Percentiles rank a stretch among this genome's conserved stretches.
Conservation (phyloP, 2,888 invertebrate genomes). For the Tachystola acroxantha region DNA sequence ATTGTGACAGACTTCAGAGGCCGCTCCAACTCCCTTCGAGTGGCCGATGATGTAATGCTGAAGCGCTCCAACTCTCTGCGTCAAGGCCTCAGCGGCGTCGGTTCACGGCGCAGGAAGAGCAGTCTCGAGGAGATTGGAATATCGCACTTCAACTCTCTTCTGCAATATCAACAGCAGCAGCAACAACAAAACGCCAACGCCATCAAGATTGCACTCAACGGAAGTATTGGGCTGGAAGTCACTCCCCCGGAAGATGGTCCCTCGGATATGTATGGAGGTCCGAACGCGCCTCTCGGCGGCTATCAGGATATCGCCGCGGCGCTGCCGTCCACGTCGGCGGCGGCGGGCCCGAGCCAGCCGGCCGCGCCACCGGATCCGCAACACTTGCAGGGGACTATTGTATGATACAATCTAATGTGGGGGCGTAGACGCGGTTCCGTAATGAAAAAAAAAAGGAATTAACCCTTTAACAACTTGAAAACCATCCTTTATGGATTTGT, state of each 20-base stretch:
- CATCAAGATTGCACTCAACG: slow-evolving; percentile 91
- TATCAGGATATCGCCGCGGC: slow-evolving; percentile 73
- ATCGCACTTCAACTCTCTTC: slow-evolving; percentile 85
- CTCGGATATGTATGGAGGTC: slow-evolving; percentile 64
- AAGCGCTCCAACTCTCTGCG: slow-evolving; percentile 90
- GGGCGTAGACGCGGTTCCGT: slow-evolving; percentile 91
- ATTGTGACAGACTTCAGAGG: slow-evolving; percentile 88
- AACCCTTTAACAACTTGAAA: slow-evolving; percentile 9
- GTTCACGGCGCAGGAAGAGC: slow-evolving; percentile 85
- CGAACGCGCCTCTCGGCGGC: slow-evolving; percentile 44
- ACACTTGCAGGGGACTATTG: slow-evolving; percentile 92
- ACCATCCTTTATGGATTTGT: not conserved
- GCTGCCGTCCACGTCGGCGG: slow-evolving; percentile 52
- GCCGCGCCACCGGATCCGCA: slow-evolving; percentile 79
- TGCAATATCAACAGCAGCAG: slow-evolving; percentile 75
- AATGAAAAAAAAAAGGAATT: slow-evolving; percentile 85
- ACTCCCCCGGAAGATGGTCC: slow-evolving; percentile 84
- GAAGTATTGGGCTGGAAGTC: slow-evolving; percentile 90
- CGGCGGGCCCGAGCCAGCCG: slow-evolving; percentile 46
- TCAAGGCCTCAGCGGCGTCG: slow-evolving; percentile 85
- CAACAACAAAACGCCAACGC: slow-evolving; percentile 84
- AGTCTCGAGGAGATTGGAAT: slow-evolving; percentile 92
- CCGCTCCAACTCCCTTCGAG: slow-evolving; percentile 90
- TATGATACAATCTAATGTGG: slow-evolving; percentile 97
- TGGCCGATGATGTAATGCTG: slow-evolving; percentile 90